phyloP scores from a whole-genome alignment of 2,113 vertebrate species.

The Entelurus aequoreus region DNA sequence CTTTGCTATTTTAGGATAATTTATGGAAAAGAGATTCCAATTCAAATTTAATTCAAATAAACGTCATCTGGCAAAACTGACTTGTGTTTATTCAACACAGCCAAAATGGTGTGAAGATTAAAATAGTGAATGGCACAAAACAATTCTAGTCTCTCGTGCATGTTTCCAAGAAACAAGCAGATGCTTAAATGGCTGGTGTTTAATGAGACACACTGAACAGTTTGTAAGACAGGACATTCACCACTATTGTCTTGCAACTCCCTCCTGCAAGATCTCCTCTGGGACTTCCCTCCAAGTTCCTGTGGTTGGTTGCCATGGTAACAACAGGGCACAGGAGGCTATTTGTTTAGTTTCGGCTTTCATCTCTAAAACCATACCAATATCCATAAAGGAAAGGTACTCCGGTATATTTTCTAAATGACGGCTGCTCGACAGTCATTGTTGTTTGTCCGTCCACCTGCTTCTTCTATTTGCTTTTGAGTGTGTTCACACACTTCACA shows the following conservation, averaged over 20 bases:
- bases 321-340: conserved; percentile 52
- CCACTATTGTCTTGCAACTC: conserved; percentile 50
- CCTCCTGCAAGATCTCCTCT: conserved; percentile 48
- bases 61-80: too few relatives aligned
- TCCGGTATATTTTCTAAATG: conserved; percentile 38
- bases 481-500: conserved; percentile 1
- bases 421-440: conserved; percentile 42
- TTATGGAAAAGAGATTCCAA: too few relatives aligned
- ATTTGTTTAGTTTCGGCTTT: conserved; percentile 66
- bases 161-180: not conserved
- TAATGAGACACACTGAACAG: conserved; percentile 33
- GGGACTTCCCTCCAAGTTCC: conserved; percentile 70
- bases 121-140: too few relatives aligned
- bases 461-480: conserved; percentile 20
- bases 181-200: conserved; percentile 28
- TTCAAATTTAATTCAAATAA: too few relatives aligned
- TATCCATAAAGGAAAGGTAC: conserved; percentile 46
- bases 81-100: too few relatives aligned
- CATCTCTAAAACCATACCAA: conserved; percentile 55
- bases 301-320: conserved; percentile 71
- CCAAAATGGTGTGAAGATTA: too few relatives aligned
- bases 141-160: too few relatives aligned
- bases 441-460: conserved; percentile 30
- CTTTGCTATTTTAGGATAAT: too few relatives aligned
- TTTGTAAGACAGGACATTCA: conserved; percentile 56